phyloP scores from a whole-genome alignment of 2,113 vertebrate species.

The Pantherophis guttatus region DNA sequence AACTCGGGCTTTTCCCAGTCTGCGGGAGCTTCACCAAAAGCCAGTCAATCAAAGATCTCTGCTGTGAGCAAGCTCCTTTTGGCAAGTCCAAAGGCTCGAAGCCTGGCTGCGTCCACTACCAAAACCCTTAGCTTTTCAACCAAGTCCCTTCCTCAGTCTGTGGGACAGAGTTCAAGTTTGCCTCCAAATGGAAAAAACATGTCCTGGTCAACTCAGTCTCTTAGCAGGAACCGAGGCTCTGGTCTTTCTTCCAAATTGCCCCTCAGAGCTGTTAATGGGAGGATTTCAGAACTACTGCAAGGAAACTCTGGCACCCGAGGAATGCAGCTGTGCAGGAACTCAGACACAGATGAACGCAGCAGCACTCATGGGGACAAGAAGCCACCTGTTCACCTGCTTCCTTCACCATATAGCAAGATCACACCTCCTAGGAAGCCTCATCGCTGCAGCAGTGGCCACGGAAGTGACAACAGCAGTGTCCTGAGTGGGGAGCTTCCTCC shows the following conservation, averaged over 20 bases:
- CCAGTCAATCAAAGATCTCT: conserved; percentile 87
- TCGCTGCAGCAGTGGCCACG: conserved; percentile 94
- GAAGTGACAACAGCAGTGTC: conserved; percentile 97
- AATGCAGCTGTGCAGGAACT: conserved; percentile 60
- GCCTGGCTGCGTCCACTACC: conserved; percentile 88
- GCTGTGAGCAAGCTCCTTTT: conserved; percentile 94
- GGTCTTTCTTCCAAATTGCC: conserved; percentile 86
- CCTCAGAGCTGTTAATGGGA: conserved; percentile 86
- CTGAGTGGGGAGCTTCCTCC: conserved; percentile 95
- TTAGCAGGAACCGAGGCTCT: conserved; percentile 84
- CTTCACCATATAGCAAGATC: conserved; percentile 97
- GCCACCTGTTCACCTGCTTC: conserved; percentile 77
- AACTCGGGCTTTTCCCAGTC: conserved; percentile 63
- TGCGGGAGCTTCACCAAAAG: conserved; percentile 80
- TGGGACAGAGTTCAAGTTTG: conserved; percentile 84
- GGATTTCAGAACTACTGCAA: conserved; percentile 93
- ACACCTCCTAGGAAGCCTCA: conserved; percentile 92
- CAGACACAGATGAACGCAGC: conserved; percentile 64
- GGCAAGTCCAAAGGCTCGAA: conserved; percentile 88
- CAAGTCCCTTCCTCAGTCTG: conserved; percentile 88
- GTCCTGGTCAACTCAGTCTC: conserved; percentile 95
- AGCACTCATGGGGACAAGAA: conserved; percentile 71
- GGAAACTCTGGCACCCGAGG: conserved; percentile 72
- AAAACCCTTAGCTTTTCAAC: conserved; percentile 95
- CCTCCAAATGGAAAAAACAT: conserved; percentile 83